phyloP scores from a whole-genome alignment of 2,113 vertebrate genomes.

The Willisornis vidua region DNA sequence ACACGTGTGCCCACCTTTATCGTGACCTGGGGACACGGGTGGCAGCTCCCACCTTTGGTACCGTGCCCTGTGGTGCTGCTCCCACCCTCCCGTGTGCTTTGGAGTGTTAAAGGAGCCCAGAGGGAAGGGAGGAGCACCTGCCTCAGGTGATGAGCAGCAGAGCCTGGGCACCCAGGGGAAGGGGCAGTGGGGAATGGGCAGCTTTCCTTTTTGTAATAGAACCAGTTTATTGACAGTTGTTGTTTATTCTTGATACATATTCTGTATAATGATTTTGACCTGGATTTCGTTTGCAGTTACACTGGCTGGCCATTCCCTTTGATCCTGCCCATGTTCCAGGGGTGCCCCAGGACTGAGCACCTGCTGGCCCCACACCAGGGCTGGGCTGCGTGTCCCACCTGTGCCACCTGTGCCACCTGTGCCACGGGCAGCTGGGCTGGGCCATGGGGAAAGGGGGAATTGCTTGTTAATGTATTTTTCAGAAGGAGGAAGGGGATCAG shows the following conservation, averaged over 20 bases:
- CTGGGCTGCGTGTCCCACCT: not conserved
- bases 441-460: not conserved
- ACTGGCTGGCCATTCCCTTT: not conserved
- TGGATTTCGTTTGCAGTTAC: not conserved
- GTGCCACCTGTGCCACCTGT: not conserved
- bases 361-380: not conserved
- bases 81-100: conserved; percentile 44
- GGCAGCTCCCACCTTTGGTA: conserved; percentile 67
- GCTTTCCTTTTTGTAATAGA: not conserved
- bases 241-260: not conserved
- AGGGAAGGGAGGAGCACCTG: conserved; percentile 58
- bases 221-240: not conserved
- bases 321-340: not conserved
- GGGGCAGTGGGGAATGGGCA: not conserved
- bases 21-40: conserved; percentile 68
- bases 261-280: not conserved
- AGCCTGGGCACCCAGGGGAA: conserved; percentile 12
- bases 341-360: not conserved
- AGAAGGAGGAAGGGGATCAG: not conserved
- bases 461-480: not conserved
- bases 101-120: conserved; percentile 60
- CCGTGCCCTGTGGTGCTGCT: conserved; percentile 60
- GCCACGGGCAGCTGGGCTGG: not conserved
- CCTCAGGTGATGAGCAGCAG: conserved; percentile 73
- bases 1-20: conserved; percentile 60